phyloP scores from a whole-genome alignment of 1,140 invertebrate genomes.

The Brevipalpus yothersi region DNA sequence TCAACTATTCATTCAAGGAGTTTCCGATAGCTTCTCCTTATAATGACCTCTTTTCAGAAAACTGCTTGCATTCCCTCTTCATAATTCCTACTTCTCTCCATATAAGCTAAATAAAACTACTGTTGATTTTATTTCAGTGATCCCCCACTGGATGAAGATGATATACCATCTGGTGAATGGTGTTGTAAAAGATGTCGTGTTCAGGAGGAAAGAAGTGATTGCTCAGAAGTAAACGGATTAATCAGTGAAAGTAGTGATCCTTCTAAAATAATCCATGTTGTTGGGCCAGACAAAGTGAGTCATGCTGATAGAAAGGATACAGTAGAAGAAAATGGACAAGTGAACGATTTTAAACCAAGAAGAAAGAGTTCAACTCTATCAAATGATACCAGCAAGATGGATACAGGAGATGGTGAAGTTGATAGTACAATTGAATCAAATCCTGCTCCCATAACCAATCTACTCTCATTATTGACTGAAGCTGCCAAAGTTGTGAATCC shows the following conservation, averaged over 20 bases:
- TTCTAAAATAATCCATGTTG: not conserved
- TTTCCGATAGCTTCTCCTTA: too few relatives aligned
- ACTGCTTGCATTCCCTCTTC: not conserved
- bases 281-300: not conserved
- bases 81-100: not conserved
- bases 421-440: not conserved
- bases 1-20: too few relatives aligned
- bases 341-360: not conserved
- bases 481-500: conserved; percentile 61
- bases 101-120: conserved; percentile 2
- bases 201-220: conserved; percentile 3
- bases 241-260: not conserved
- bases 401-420: not conserved
- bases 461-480: conserved; percentile 32
- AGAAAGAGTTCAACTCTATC: not conserved
- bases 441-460: not conserved
- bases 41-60: not conserved
- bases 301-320: not conserved
- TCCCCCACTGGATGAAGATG: conserved; percentile 58
- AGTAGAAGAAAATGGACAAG: not conserved
- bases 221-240: not conserved
- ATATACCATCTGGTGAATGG: conserved; percentile 75
- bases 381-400: not conserved
- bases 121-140: conserved; percentile 31
- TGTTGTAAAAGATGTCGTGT: conserved; percentile 49